phyloP scores from a whole-genome alignment of 2,888 invertebrate species.

The Xiphydria camelus region DNA sequence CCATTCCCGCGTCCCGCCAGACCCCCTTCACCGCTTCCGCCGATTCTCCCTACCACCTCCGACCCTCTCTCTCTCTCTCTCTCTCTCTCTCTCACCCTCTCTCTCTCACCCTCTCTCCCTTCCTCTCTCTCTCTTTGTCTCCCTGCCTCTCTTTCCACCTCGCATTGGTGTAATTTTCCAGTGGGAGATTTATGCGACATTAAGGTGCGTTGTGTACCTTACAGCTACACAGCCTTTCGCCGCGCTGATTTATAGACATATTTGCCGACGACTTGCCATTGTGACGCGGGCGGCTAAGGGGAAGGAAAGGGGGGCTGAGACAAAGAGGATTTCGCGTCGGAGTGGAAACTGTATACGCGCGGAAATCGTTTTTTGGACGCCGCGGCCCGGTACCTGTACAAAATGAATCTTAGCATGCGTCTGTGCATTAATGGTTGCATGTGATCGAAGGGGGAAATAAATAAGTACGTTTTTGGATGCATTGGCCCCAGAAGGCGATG shows the following conservation, averaged over 20 bases:
- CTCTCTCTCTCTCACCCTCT: constrained; percentile 26
- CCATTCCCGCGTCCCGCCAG: constrained; percentile 56
- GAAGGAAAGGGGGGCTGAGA: too few species aligned
- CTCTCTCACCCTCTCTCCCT: too few species aligned
- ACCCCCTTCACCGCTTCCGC: constrained; percentile 51
- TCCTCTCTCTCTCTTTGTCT: too few species aligned
- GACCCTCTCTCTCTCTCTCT: too few species aligned
- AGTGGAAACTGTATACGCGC: background rate
- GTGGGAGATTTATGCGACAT: constrained; percentile 56
- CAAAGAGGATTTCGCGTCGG: background rate
- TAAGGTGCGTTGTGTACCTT: constrained; percentile 46
- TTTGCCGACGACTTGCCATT: constrained; percentile 20
- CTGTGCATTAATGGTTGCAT: too few species aligned
- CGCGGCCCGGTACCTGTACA: too few species aligned
- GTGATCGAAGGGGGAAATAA: too few species aligned
- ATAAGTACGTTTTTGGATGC: too few species aligned
- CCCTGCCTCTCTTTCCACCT: constrained; percentile 33
- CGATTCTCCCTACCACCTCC: constrained; percentile 32
- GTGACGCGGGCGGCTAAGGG: too few species aligned
- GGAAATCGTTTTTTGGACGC: too few species aligned
- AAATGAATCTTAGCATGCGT: too few species aligned
- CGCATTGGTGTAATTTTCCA: constrained; percentile 56
- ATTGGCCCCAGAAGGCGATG: too few species aligned
- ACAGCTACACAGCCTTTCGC: constrained; percentile 23
- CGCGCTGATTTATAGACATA: constrained; percentile 45